Evolutionary conservation across 2,797 vertebrate genomes (phyloP).

Genomic region (Pyrocephalus nanus): DNA sequence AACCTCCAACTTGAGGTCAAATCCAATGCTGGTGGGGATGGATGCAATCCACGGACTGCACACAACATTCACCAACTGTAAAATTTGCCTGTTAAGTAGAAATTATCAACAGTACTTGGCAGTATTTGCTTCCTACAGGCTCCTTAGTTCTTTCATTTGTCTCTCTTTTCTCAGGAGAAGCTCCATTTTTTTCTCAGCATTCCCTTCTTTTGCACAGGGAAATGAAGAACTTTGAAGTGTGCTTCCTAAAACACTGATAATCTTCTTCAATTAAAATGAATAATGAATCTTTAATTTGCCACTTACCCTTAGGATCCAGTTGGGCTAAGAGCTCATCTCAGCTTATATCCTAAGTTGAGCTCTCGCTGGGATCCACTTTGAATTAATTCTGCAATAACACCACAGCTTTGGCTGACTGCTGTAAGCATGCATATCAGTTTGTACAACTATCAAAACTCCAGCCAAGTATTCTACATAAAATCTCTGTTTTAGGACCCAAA

Average conservation of each 20-base stretch:
- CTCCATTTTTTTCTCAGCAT: slow-evolving; percentile 17
- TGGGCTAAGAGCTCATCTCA: slow-evolving; percentile 69
- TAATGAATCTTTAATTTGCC: slow-evolving; percentile 78
- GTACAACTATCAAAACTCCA: neutral
- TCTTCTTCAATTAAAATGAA: slow-evolving; percentile 73
- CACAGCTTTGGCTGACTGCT: slow-evolving; percentile 45
- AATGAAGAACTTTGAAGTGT: slow-evolving; percentile 64
- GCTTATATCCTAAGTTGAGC: slow-evolving; percentile 64
- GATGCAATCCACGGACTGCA: neutral
- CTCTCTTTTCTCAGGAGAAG: slow-evolving; percentile 40
- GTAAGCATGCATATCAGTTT: slow-evolving; percentile 10
- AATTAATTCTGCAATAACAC: slow-evolving; percentile 64
- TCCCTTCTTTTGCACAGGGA: slow-evolving; percentile 58
- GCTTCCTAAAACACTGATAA: slow-evolving; percentile 67
- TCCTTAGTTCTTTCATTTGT: slow-evolving; percentile 37
- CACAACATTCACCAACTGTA: neutral
- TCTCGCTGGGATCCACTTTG: slow-evolving; percentile 67
- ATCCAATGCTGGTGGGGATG: neutral
- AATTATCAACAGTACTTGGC: slow-evolving; percentile 18
- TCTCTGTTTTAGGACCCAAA: neutral
- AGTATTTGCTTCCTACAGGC: neutral
- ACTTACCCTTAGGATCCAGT: slow-evolving; percentile 74
- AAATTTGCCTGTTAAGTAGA: neutral
- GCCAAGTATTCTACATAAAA: neutral
- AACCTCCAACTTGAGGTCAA: neutral